Percentiles rank a stretch among this genome's conserved stretches.
Conservation (phyloP, 2,888 invertebrate genomes). For the Pelosia muscerda region DNA sequence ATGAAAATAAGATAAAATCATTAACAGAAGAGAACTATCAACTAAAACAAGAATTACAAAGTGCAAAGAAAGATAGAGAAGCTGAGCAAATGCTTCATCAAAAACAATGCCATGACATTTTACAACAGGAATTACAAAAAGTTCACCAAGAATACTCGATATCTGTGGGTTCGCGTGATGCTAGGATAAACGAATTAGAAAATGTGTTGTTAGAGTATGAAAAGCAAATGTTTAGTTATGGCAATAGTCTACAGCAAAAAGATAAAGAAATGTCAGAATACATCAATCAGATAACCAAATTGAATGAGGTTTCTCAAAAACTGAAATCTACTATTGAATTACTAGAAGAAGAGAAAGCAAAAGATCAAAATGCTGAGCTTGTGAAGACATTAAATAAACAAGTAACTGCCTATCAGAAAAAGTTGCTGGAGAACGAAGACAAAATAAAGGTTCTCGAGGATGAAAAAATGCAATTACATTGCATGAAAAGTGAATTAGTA, state of each 20-base stretch:
- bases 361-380: slow-evolving; percentile 83
- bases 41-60: slow-evolving; percentile 74
- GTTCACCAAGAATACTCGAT: slow-evolving; percentile 72
- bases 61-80: slow-evolving; percentile 62
- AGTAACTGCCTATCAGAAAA: slow-evolving; percentile 78
- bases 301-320: slow-evolving; percentile 84
- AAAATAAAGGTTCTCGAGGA: slow-evolving; percentile 78
- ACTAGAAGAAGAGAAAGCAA: slow-evolving; percentile 81
- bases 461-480: slow-evolving; percentile 73
- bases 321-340: slow-evolving; percentile 81
- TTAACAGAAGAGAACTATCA: slow-evolving; percentile 76
- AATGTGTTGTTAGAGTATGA: slow-evolving; percentile 81
- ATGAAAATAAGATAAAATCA: slow-evolving; percentile 77
- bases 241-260: slow-evolving; percentile 78
- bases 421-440: slow-evolving; percentile 74
- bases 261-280: slow-evolving; percentile 82
- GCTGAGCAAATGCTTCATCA: slow-evolving; percentile 62
- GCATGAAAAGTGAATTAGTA: slow-evolving; percentile 70
- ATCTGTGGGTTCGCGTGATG: slow-evolving; percentile 75
- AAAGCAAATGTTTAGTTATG: slow-evolving; percentile 78
- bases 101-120: slow-evolving; percentile 64
- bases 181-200: slow-evolving; percentile 82
- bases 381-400: slow-evolving; percentile 85
- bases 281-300: slow-evolving; percentile 84
- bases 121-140: slow-evolving; percentile 73